phyloP scores from a whole-genome alignment of 2,797 vertebrate genomes.

The Gymnoscopelus microlampas region DNA sequence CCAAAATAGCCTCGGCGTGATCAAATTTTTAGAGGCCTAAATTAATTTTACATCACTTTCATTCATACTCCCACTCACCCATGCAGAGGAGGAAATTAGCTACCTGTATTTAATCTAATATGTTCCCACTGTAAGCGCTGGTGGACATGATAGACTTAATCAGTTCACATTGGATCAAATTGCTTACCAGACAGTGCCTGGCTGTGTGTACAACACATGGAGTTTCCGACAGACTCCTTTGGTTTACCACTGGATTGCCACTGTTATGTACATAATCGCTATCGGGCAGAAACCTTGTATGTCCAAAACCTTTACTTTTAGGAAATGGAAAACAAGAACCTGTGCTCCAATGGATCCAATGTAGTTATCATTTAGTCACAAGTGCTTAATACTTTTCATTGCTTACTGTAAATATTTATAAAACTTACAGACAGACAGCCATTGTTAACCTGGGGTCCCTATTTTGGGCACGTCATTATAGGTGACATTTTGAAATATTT shows the following conservation, averaged over 20 bases:
- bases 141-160: conserved; percentile 83
- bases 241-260: conserved; percentile 27
- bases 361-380: no score
- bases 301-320: no score
- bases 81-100: conserved; percentile 82
- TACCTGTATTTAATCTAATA: conserved; percentile 83
- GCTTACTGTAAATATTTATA: no score
- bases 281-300: no score
- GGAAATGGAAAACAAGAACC: no score
- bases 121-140: conserved; percentile 78
- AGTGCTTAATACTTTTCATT: no score
- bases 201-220: conserved; percentile 60
- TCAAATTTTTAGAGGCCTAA: conserved; percentile 82
- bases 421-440: no score
- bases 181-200: conserved; percentile 66
- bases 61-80: conserved; percentile 79
- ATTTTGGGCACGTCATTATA: no score
- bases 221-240: conserved; percentile 56
- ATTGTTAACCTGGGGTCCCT: no score
- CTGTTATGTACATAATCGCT: not conserved
- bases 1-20: conserved; percentile 81
- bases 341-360: no score
- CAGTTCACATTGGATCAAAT: conserved; percentile 76
- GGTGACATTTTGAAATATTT: no score
- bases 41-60: conserved; percentile 82